Base-by-base conservation (phyloP, 92 coral and sea anemone genomes). In the Epizoanthus illoricatus region DNA sequence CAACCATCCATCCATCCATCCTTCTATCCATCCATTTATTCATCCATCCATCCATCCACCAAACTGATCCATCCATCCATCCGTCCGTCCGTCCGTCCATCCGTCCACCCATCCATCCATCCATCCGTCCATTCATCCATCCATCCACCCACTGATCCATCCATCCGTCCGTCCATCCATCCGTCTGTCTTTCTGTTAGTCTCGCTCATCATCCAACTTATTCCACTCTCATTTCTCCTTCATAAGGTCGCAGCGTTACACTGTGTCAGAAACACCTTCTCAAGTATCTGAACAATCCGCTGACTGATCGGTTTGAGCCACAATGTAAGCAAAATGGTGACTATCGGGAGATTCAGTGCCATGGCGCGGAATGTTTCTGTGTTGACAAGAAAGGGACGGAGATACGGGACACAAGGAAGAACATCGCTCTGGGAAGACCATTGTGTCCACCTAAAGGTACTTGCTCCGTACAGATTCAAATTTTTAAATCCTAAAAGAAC, bases 241-340 rank as follows among this genome's bases (percentile, higher is more conserved):
- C 16, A 12, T 2, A 62, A 87, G 90, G 69, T 4, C 80, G 69
- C 7, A 86, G 88, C 15, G 78, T 86, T 36, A 90, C 97, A 4
- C 71, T 92, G 19, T 92, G 97, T 81, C 92, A 92, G 80, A 80
- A 79, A 33, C 94, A 90, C 61, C 87, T 90, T 9, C 90, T 90
- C 45, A 81, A 76, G 81, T 92, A 79, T 73, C 74, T 87, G 40
- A 65, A 86, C 10, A 58, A 81, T 16, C 90, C 90, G 13, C 74
- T 60, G 80, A 88, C 84, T 18, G 85, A 86, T 68, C 89, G 79
- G 45, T 83, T 85, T 52, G 94, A 92, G 65, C 97, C 97, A 18
- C 87, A 86, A 64, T 92, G 97, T 71, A 86, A 89, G 41, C 85
- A 69, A 49, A 89, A 79, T 63, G 97, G 97, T 36, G 89, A 88